phyloP scores from a whole-genome alignment of 2,888 invertebrate species.

The Cheilosia variabilis region DNA sequence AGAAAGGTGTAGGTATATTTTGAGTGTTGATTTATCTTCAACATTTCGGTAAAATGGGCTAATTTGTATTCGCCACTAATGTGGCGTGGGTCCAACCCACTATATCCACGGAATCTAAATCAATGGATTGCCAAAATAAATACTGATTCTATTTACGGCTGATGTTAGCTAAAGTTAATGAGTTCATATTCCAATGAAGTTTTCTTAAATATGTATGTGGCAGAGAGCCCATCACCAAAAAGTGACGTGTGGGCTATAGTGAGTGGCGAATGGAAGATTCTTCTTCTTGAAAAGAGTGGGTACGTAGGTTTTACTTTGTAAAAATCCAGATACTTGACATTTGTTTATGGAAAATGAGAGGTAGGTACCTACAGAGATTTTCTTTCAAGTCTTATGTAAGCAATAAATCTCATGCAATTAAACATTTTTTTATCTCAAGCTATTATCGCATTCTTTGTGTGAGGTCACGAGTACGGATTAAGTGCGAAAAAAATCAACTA shows the following conservation, averaged over 20 bases:
- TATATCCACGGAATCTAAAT: too few species aligned
- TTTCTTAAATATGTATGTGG: neutral
- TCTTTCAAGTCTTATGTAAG: conserved; percentile 17
- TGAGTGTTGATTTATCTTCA: too few species aligned
- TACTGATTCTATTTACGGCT: neutral
- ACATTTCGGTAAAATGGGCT: too few species aligned
- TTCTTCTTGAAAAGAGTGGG: neutral
- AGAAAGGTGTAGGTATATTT: too few species aligned
- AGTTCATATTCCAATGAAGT: neutral
- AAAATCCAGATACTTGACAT: neutral
- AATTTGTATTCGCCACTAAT: too few species aligned
- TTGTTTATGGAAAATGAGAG: neutral
- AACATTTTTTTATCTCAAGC: neutral
- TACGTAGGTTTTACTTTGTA: neutral
- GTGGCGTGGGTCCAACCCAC: too few species aligned
- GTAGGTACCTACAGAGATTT: neutral
- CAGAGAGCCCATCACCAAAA: neutral
- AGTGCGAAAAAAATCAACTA: too few species aligned
- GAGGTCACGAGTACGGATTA: too few species aligned
- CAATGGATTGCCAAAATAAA: too few species aligned
- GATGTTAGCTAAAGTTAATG: neutral
- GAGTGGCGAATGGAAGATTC: neutral
- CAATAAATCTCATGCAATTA: conserved; percentile 19
- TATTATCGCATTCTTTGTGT: too few species aligned
- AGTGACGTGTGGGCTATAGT: neutral